Percentiles rank a stretch among this genome's conserved stretches.
These are phyloP conservation scores for Mycteria americana DNA, from an alignment of 2,797 vertebrate species.

Conservation along the genomic window DNA sequence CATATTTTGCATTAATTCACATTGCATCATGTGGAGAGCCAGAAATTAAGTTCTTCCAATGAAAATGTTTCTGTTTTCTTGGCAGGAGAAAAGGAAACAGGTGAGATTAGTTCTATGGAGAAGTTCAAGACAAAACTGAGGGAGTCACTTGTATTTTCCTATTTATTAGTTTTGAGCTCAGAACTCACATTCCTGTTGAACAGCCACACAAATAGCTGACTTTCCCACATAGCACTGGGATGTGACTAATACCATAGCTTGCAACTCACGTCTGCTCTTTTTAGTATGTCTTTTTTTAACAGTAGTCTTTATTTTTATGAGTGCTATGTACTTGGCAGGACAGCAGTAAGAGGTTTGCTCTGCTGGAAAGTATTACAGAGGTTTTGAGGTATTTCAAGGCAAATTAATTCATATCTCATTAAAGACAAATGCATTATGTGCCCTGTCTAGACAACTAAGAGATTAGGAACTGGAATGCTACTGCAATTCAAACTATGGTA, in stretches of 20 bases:
- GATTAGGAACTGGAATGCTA: not conserved
- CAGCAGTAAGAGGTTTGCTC: not conserved
- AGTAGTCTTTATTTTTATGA: constrained; percentile 8
- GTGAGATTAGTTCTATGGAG: not conserved
- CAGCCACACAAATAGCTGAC: not conserved
- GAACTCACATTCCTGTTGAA: not conserved
- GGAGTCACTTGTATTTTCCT: not conserved
- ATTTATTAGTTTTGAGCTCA: not conserved
- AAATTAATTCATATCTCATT: constrained; percentile 28
- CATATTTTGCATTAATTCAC: not conserved
- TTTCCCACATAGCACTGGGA: not conserved
- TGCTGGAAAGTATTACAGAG: constrained; percentile 39
- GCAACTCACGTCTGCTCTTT: not conserved
- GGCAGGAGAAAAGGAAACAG: rapidly evolving
- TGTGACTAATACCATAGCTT: not conserved
- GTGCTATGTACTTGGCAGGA: not conserved
- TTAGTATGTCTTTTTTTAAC: not conserved
- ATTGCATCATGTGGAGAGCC: not conserved
- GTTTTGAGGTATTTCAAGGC: constrained; percentile 6
- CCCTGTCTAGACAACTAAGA: constrained; percentile 32
- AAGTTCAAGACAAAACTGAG: not conserved
- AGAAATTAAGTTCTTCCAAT: not conserved
- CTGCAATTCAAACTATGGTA: not conserved
- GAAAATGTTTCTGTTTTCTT: not conserved
- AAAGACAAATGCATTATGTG: not conserved